Percentiles rank a stretch among this genome's conserved stretches.
These are phyloP conservation scores for Brachionus calyciflorus DNA, from an alignment of 1,140 invertebrate species.

Conservation along the genomic window DNA sequence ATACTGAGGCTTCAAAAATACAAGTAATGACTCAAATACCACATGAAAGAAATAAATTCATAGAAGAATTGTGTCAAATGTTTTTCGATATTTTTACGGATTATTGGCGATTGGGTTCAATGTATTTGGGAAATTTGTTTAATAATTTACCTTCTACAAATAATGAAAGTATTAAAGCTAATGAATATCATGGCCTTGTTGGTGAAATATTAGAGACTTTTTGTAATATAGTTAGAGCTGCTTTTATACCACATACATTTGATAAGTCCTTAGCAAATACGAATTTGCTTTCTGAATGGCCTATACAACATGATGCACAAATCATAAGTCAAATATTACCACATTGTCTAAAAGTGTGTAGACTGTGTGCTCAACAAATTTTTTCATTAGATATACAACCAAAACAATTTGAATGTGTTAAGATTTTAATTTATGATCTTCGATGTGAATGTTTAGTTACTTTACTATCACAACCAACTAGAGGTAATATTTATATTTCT, in stretches of 20 bases:
- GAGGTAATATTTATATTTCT: not conserved
- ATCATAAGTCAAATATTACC: conserved; percentile 39
- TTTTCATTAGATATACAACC: not conserved
- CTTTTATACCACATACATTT: conserved; percentile 38
- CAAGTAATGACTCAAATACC: conserved; percentile 14
- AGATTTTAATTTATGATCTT: conserved; percentile 23
- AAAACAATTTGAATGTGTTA: not conserved
- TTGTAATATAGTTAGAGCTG: conserved; percentile 38
- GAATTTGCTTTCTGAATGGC: not conserved
- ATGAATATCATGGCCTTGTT: not conserved
- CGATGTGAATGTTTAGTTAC: conserved; percentile 37
- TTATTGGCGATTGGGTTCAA: conserved; percentile 13
- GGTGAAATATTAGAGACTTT: not conserved
- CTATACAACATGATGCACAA: conserved; percentile 27
- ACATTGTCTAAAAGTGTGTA: conserved; percentile 18
- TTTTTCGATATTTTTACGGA: conserved; percentile 37
- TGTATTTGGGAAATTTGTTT: not conserved
- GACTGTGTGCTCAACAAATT: conserved; percentile 35
- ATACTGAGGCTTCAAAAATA: not conserved
- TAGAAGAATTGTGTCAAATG: conserved; percentile 43
- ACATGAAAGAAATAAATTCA: conserved; percentile 28
- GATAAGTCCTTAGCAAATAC: not conserved
- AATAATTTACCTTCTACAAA: not conserved
- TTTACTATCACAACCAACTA: conserved; percentile 31
- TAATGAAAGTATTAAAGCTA: not conserved